Evolutionary conservation across 2,797 vertebrate genomes (phyloP).

Genomic region (Denticeps clupeoides): DNA sequence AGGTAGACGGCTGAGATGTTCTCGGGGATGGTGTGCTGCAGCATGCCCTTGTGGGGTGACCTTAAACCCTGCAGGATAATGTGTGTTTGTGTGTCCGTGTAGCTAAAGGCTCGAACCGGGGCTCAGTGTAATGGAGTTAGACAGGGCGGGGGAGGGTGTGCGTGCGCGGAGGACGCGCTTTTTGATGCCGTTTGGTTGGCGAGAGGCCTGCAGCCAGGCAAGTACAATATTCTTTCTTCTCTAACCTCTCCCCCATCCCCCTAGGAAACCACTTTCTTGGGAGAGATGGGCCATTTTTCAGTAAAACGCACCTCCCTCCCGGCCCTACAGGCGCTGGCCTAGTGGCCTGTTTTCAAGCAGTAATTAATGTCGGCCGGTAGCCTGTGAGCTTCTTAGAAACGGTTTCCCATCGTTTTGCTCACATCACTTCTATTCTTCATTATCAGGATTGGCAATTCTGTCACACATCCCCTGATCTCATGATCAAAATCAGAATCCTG

Average conservation of each 20-base stretch:
- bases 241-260: neutral
- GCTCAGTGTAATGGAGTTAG: conserved; percentile 26
- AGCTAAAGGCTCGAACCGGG: conserved; percentile 19
- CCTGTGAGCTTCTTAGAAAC: too few relatives aligned
- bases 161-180: neutral
- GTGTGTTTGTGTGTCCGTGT: conserved; percentile 12
- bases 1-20: neutral
- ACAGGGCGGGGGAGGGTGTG: conserved; percentile 15
- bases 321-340: neutral
- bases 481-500: too few relatives aligned
- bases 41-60: conserved; percentile 7
- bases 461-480: too few relatives aligned
- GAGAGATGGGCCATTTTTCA: neutral
- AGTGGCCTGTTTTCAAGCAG: neutral
- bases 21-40: neutral
- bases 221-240: conserved; percentile 15
- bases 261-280: neutral
- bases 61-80: conserved; percentile 8
- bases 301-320: neutral
- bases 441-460: too few relatives aligned
- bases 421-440: too few relatives aligned
- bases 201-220: conserved; percentile 5
- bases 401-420: too few relatives aligned
- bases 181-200: neutral
- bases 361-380: too few relatives aligned